Evolutionary conservation across 2,797 vertebrate species (phyloP).

Genomic region (Percopsis omiscomaycus): DNA sequence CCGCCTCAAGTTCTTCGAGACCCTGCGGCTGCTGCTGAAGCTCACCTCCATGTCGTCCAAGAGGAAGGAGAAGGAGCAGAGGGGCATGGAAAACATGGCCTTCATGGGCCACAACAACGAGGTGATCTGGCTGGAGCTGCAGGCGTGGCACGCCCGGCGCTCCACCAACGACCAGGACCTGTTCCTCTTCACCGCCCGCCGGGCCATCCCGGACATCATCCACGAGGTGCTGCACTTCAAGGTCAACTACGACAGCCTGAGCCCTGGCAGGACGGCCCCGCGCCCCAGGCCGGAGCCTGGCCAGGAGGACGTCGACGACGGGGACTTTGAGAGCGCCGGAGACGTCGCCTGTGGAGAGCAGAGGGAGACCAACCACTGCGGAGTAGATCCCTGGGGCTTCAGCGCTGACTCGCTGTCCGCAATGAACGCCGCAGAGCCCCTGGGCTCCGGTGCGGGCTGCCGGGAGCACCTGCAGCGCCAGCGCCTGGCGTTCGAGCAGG

Average conservation of each 20-base stretch:
- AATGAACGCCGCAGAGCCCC: slow-evolving; percentile 71
- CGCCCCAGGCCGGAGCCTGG: slow-evolving; percentile 39
- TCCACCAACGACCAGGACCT: slow-evolving; percentile 93
- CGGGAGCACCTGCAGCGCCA: slow-evolving; percentile 91
- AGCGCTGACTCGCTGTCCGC: slow-evolving; percentile 61
- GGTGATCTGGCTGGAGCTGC: slow-evolving; percentile 97
- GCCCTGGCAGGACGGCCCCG: slow-evolving; percentile 53
- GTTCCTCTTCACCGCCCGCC: slow-evolving; percentile 92
- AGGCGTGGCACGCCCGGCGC: slow-evolving; percentile 97
- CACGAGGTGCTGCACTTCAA: slow-evolving; percentile 95
- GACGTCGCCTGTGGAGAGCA: slow-evolving; percentile 46
- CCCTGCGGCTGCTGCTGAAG: slow-evolving; percentile 93
- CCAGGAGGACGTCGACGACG: slow-evolving; percentile 16
- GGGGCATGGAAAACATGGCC: slow-evolving; percentile 90
- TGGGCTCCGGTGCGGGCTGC: slow-evolving; percentile 76
- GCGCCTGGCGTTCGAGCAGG: slow-evolving; percentile 93
- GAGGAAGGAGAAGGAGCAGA: slow-evolving; percentile 98
- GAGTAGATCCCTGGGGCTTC: slow-evolving; percentile 71
- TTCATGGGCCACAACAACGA: slow-evolving; percentile 95
- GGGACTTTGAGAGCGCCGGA: not conserved
- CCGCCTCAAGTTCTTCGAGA: slow-evolving; percentile 98
- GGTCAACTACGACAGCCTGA: slow-evolving; percentile 88
- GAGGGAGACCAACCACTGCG: slow-evolving; percentile 75
- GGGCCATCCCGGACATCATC: slow-evolving; percentile 96
- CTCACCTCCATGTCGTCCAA: slow-evolving; percentile 99